Conservation (phyloP, 2,113 vertebrate species). For the Equus quagga region DNA sequence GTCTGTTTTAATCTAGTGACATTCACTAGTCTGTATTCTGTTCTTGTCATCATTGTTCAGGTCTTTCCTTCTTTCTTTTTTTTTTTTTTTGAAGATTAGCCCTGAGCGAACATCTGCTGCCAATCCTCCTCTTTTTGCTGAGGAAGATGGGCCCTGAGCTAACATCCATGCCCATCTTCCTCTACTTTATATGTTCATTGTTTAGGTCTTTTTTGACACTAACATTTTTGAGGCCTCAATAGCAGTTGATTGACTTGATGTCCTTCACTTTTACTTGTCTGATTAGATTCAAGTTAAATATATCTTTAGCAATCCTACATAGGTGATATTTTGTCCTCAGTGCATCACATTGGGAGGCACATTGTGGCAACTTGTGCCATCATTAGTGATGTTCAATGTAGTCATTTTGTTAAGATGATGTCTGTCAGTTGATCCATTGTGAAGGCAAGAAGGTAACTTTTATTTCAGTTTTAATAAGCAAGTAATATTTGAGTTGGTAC, state of each 20-base stretch:
- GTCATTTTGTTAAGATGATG: background rate
- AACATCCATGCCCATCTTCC: too few relatives aligned
- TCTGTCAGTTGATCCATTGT: background rate
- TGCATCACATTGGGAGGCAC: background rate
- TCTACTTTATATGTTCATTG: too few relatives aligned
- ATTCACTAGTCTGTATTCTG: background rate
- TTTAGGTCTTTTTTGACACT: background rate
- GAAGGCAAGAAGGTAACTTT: background rate
- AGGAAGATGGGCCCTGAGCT: too few relatives aligned
- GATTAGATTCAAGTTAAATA: background rate
- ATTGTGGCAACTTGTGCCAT: background rate
- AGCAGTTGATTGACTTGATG: background rate
- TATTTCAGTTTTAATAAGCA: background rate
- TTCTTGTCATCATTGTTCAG: too few relatives aligned
- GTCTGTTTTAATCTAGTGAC: background rate
- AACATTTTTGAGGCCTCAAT: background rate
- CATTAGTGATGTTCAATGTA: background rate
- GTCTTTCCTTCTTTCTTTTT: too few relatives aligned
- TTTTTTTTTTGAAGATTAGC: too few relatives aligned
- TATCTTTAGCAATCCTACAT: background rate
- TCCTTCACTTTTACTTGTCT: background rate
- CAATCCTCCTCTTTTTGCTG: too few relatives aligned
- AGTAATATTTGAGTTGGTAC: background rate
- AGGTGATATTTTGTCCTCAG: background rate
- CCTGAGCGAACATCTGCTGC: too few relatives aligned